These are phyloP conservation scores for Megalurothrips usitatus DNA, from an alignment of 2,888 invertebrate genomes.

Conservation along the genomic window DNA sequence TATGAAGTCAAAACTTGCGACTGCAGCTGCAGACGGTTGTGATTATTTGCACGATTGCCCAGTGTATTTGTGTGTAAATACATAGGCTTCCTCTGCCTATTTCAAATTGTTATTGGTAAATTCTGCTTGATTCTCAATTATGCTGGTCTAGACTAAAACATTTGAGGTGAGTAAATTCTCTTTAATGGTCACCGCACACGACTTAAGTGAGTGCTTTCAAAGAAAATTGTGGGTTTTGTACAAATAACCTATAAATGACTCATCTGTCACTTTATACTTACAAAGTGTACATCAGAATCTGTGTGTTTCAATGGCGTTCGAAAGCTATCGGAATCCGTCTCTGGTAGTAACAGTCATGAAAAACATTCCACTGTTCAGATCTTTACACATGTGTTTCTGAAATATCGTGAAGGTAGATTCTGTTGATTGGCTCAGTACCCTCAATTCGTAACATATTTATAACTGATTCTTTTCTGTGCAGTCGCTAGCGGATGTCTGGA, in stretches of 20 bases:
- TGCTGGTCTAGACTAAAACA: background rate
- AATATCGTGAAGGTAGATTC: too few species aligned
- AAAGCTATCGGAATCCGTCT: background rate
- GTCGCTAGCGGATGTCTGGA: background rate
- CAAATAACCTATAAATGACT: background rate
- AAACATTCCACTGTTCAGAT: too few species aligned
- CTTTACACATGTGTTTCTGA: too few species aligned
- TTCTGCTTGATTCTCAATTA: background rate
- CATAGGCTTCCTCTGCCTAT: background rate
- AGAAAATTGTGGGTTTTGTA: background rate
- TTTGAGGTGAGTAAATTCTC: background rate
- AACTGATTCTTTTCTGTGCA: background rate
- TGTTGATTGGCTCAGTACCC: too few species aligned
- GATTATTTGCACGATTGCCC: too few species aligned
- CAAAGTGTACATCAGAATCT: background rate
- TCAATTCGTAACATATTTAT: background rate
- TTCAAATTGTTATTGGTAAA: background rate
- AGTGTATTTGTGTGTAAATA: background rate
- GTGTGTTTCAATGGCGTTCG: background rate
- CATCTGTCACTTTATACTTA: background rate
- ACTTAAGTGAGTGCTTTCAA: background rate
- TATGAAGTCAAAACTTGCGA: too few species aligned
- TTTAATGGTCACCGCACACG: background rate
- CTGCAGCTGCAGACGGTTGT: too few species aligned
- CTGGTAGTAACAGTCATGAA: too few species aligned